These are phyloP conservation scores for Aspidiotus rigidus DNA, from an alignment of 2,888 invertebrate species.

Conservation along the genomic window DNA sequence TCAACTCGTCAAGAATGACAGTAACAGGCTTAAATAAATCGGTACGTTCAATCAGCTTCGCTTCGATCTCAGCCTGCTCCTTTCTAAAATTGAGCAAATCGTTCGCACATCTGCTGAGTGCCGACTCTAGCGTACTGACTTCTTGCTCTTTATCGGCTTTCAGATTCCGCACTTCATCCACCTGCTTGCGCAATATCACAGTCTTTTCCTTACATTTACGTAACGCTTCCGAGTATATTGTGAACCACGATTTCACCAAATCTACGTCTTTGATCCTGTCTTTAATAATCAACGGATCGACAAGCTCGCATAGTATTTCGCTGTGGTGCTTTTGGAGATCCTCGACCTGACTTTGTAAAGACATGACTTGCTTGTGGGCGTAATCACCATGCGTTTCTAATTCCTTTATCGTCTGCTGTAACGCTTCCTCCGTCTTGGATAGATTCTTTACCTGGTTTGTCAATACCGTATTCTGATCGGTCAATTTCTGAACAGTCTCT, in stretches of 20 bases:
- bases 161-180: slow-evolving; percentile 6
- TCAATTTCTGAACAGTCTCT: slow-evolving; percentile 48
- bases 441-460: slow-evolving; percentile 47
- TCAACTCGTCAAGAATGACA: slow-evolving; percentile 19
- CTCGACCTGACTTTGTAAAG: slow-evolving; percentile 35
- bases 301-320: slow-evolving; percentile 25
- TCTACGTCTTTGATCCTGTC: slow-evolving; percentile 27
- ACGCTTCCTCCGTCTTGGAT: slow-evolving; percentile 43
- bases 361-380: slow-evolving; percentile 42
- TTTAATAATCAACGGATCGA: slow-evolving; percentile 29
- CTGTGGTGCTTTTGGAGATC: slow-evolving; percentile 29
- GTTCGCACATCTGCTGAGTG: slow-evolving; percentile 10
- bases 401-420: slow-evolving; percentile 41
- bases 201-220: slow-evolving; percentile 21
- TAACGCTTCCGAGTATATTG: slow-evolving; percentile 22
- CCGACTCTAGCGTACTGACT: slow-evolving; percentile 6
- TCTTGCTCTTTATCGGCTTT: neutral
- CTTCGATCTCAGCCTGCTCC: slow-evolving; percentile 23
- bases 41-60: slow-evolving; percentile 15
- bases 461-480: slow-evolving; percentile 48
- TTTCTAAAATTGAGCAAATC: slow-evolving; percentile 18
- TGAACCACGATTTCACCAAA: slow-evolving; percentile 24
- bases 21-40: slow-evolving; percentile 14
- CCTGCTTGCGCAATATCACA: slow-evolving; percentile 7
- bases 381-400: slow-evolving; percentile 46